Percentiles rank a stretch among this genome's conserved stretches.
phyloP scores from a whole-genome alignment of 2,888 invertebrate genomes.

The Apamea crenata region DNA sequence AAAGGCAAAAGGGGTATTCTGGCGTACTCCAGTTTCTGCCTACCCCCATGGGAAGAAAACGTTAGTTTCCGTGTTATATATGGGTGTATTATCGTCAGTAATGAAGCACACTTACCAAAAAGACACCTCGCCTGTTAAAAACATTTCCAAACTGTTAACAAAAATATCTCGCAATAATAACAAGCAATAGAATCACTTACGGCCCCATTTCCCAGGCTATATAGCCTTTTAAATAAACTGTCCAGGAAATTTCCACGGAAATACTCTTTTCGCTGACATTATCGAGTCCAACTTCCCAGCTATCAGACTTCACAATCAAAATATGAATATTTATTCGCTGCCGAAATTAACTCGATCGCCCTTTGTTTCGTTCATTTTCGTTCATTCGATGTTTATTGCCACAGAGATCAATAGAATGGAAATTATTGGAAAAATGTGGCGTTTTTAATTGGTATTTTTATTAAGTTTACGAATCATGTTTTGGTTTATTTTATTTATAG shows the following conservation, averaged over 20 bases:
- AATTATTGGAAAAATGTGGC: conserved; percentile 46
- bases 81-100: not conserved
- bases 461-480: conserved; percentile 17
- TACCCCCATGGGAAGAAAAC: not conserved
- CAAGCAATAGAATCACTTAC: conserved; percentile 25
- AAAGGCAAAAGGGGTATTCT: too few relatives aligned
- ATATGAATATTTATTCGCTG: conserved; percentile 68
- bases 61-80: not conserved
- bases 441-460: conserved; percentile 46
- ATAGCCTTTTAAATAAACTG: conserved; percentile 56
- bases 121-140: not conserved
- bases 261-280: conserved; percentile 69
- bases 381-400: conserved; percentile 62
- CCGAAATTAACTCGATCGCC: conserved; percentile 64
- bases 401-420: conserved; percentile 58
- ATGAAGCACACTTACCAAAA: not conserved
- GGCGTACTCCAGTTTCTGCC: too few relatives aligned
- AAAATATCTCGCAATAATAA: conserved; percentile 8
- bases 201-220: conserved; percentile 30
- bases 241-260: conserved; percentile 63
- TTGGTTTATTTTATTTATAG: not conserved
- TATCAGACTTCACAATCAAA: conserved; percentile 67
- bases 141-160: conserved; percentile 5
- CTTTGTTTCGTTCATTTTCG: conserved; percentile 58
- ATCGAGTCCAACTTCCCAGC: conserved; percentile 63